These are phyloP conservation scores for Heliopora coerulea DNA, from an alignment of 92 coral and sea anemone genomes.

Conservation along the genomic window DNA sequence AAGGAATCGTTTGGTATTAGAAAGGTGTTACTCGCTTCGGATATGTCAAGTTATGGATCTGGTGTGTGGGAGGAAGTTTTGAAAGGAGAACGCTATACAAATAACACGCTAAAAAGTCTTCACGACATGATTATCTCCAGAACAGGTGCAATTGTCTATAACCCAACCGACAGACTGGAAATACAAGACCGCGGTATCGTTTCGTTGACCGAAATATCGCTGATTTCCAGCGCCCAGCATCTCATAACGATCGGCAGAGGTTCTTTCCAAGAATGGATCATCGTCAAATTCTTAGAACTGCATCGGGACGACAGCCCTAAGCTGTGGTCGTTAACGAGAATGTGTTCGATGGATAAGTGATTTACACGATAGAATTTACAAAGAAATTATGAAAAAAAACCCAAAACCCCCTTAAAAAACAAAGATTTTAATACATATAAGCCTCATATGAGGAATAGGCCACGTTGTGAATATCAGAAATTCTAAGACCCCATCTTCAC, in stretches of 20 bases:
- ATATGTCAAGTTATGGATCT: conserved; percentile 78
- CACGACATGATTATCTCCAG: conserved; percentile 50
- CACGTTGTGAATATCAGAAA: too few species aligned
- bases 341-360: too few species aligned
- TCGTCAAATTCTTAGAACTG: conserved; percentile 66
- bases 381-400: too few species aligned
- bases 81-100: neutral
- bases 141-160: conserved; percentile 38
- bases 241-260: conserved; percentile 86
- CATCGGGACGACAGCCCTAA: conserved; percentile 30
- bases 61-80: conserved; percentile 56
- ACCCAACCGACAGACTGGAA: conserved; percentile 53
- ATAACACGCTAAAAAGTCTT: conserved; percentile 43
- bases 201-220: conserved; percentile 81
- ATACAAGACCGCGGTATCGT: conserved; percentile 90
- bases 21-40: conserved; percentile 71
- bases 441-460: too few species aligned
- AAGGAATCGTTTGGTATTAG: conserved; percentile 49
- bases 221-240: conserved; percentile 69
- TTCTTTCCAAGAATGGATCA: conserved; percentile 91
- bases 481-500: too few species aligned
- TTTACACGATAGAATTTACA: too few species aligned
- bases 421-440: too few species aligned
- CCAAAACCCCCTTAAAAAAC: too few species aligned
- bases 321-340: too few species aligned